Evolutionary conservation across 2,113 vertebrate genomes (phyloP).

Genomic region (Calyptommatus sinebrachiatus): DNA sequence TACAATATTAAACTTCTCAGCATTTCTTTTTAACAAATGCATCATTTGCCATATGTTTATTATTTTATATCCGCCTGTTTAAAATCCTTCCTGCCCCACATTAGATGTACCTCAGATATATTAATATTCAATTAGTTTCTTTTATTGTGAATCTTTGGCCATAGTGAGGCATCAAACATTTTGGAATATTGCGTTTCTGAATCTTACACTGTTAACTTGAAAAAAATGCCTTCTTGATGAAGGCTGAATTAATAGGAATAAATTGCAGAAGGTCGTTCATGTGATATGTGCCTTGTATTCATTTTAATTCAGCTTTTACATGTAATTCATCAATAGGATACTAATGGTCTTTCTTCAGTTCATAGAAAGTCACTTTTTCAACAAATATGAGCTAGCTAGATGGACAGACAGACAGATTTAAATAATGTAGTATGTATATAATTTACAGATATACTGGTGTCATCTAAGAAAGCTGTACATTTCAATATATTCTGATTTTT

Average conservation of each 20-base stretch:
- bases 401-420: not conserved
- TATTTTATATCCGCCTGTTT: slow-evolving; percentile 43
- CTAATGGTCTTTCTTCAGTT: slow-evolving; percentile 36
- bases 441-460: too few relatives aligned
- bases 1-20: slow-evolving; percentile 24
- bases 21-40: slow-evolving; percentile 16
- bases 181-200: slow-evolving; percentile 56
- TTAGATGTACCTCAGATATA: slow-evolving; percentile 60
- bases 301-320: slow-evolving; percentile 61
- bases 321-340: slow-evolving; percentile 56
- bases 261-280: slow-evolving; percentile 58
- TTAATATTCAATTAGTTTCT: slow-evolving; percentile 46
- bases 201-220: slow-evolving; percentile 42
- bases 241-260: slow-evolving; percentile 58
- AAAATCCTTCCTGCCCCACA: slow-evolving; percentile 36
- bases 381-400: slow-evolving; percentile 26
- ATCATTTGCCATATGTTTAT: slow-evolving; percentile 62
- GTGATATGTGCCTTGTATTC: slow-evolving; percentile 59
- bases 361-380: slow-evolving; percentile 38
- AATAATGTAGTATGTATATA: too few relatives aligned
- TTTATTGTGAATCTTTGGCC: slow-evolving; percentile 52
- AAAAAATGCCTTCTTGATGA: slow-evolving; percentile 62
- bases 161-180: slow-evolving; percentile 55
- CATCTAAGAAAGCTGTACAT: slow-evolving; percentile 24
- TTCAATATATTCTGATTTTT: slow-evolving; percentile 59